Conservation (phyloP, 2,888 invertebrate species). For the Tachina lurida region DNA sequence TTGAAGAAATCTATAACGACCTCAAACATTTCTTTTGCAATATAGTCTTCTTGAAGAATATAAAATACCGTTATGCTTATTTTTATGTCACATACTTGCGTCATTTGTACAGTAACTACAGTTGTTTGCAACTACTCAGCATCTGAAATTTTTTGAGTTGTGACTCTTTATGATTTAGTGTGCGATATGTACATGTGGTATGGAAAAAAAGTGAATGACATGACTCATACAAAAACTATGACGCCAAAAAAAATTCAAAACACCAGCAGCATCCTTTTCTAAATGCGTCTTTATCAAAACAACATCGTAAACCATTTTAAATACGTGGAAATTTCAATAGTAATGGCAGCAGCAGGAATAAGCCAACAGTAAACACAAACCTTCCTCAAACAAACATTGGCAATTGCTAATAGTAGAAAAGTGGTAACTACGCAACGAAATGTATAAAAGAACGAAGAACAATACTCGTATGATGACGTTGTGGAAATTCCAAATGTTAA, state of each 20-base stretch:
- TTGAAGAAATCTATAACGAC: too few relatives aligned
- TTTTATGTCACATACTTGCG: too few relatives aligned
- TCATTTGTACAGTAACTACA: too few relatives aligned
- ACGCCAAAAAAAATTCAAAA: slow-evolving; percentile 50
- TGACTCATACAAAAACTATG: slow-evolving; percentile 51
- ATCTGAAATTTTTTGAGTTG: too few relatives aligned
- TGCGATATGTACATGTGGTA: neutral
- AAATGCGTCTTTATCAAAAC: slow-evolving; percentile 42
- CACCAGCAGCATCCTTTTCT: slow-evolving; percentile 44
- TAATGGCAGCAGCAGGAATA: neutral
- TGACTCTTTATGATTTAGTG: too few relatives aligned
- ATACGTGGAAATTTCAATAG: neutral
- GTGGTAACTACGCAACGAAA: slow-evolving; percentile 66
- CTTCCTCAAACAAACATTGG: slow-evolving; percentile 1
- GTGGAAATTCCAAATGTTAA: slow-evolving; percentile 30
- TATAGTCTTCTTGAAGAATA: too few relatives aligned
- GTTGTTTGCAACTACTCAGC: too few relatives aligned
- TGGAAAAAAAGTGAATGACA: slow-evolving; percentile 11
- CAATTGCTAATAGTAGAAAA: slow-evolving; percentile 13
- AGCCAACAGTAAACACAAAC: slow-evolving; percentile 5
- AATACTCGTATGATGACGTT: slow-evolving; percentile 61
- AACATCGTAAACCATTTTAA: slow-evolving; percentile 1
- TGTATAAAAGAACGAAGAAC: neutral
- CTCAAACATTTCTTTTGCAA: too few relatives aligned
- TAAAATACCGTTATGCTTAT: too few relatives aligned